Conservation (phyloP, 2,888 invertebrate species). For the Ptychoptera contaminata region DNA sequence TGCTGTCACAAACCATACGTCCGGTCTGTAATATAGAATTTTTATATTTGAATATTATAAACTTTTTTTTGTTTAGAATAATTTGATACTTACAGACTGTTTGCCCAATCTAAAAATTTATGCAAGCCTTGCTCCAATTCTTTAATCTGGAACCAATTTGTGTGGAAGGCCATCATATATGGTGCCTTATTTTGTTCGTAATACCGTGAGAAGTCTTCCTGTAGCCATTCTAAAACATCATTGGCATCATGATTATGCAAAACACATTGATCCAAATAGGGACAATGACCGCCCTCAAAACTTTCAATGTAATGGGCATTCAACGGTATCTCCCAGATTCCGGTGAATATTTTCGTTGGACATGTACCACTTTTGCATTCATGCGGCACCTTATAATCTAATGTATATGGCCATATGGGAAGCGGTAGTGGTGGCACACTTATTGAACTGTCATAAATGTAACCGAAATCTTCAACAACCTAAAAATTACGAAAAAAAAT, state of each 20-base stretch:
- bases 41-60: background rate
- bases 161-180: conserved; percentile 92
- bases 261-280: conserved; percentile 83
- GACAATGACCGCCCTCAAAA: conserved; percentile 83
- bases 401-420: conserved; percentile 88
- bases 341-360: conserved; percentile 76
- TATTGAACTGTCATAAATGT: conserved; percentile 84
- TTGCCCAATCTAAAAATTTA: conserved; percentile 72
- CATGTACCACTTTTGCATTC: conserved; percentile 89
- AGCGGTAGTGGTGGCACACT: conserved; percentile 65
- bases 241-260: conserved; percentile 70
- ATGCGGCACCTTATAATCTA: conserved; percentile 84
- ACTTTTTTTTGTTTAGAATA: background rate
- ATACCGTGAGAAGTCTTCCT: conserved; percentile 72
- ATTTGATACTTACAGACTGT: conserved; percentile 42
- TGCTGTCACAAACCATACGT: conserved; percentile 74
- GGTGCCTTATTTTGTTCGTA: conserved; percentile 80
- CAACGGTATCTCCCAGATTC: conserved; percentile 86
- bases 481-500: no score
- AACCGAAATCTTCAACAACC: conserved; percentile 84
- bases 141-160: conserved; percentile 90
- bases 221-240: conserved; percentile 71
- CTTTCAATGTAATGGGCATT: conserved; percentile 80
- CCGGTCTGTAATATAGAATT: conserved; percentile 41
- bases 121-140: conserved; percentile 66